These are phyloP conservation scores for Cylas formicarius DNA, from an alignment of 1,140 invertebrate genomes.

Conservation along the genomic window DNA sequence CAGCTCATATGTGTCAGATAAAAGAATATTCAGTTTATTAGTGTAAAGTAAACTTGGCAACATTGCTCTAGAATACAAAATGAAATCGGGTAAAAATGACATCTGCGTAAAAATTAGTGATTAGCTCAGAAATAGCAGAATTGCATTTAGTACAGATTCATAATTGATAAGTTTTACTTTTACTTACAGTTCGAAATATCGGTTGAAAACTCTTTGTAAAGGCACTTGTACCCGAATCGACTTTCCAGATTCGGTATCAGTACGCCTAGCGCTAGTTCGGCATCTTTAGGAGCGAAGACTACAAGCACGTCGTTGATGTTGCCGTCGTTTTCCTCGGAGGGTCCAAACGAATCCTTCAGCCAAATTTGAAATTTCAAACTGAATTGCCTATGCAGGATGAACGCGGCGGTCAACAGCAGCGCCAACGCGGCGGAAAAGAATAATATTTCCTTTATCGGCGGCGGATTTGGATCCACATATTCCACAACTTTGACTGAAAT, in stretches of 20 bases:
- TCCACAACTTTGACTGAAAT: slow-evolving; percentile 28
- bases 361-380: slow-evolving; percentile 30
- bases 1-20: no score
- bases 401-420: slow-evolving; percentile 21
- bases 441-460: slow-evolving; percentile 33
- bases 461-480: slow-evolving; percentile 35
- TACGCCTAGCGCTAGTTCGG: slow-evolving; percentile 32
- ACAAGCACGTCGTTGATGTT: slow-evolving; percentile 38
- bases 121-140: no score
- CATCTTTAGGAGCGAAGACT: slow-evolving; percentile 34
- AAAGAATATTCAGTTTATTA: no score
- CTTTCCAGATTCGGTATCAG: slow-evolving; percentile 36
- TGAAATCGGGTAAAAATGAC: not conserved
- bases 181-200: slow-evolving; percentile 34
- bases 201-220: slow-evolving; percentile 25
- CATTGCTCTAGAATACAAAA: no score
- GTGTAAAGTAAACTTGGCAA: no score
- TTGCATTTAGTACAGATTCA: no score
- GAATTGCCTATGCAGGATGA: slow-evolving; percentile 31
- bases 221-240: slow-evolving; percentile 34
- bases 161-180: no score
- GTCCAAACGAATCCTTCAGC: slow-evolving; percentile 36
- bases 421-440: slow-evolving; percentile 21
- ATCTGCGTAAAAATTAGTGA: no score
- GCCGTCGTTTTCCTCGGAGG: slow-evolving; percentile 34